Conservation (phyloP, 35 echinoderm and acorn worm species). For the Hemicentrotus pulcherrimus region DNA sequence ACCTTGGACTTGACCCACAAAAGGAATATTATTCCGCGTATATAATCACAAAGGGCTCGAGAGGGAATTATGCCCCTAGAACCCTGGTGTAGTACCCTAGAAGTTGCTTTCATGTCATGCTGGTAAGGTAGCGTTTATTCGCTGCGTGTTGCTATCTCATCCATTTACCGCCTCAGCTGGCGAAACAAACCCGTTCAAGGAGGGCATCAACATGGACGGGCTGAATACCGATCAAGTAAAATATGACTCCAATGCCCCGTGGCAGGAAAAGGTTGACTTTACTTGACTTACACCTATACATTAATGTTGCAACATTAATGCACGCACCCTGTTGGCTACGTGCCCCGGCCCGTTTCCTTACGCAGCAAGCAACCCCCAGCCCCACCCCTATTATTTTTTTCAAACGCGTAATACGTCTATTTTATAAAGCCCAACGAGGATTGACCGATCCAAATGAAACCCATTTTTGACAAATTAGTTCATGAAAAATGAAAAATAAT, state of each 20-base stretch:
- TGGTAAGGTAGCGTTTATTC: not conserved
- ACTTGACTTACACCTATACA: not conserved
- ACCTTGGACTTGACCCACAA: too few relatives aligned
- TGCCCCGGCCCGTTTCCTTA: not conserved
- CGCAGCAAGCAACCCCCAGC: not conserved
- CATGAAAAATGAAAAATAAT: too few relatives aligned
- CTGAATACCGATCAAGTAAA: not conserved
- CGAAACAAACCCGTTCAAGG: not conserved
- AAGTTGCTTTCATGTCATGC: not conserved
- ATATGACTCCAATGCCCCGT: not conserved
- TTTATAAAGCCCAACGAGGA: too few relatives aligned
- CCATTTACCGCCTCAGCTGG: constrained; percentile 6
- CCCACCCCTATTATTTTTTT: too few relatives aligned
- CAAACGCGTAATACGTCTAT: too few relatives aligned
- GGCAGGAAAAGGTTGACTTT: not conserved
- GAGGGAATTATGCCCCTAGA: not conserved
- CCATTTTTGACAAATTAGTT: too few relatives aligned
- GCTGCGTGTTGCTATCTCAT: not conserved
- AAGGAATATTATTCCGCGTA: too few relatives aligned
- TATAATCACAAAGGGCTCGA: not conserved
- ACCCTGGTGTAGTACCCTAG: not conserved
- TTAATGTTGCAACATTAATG: not conserved
- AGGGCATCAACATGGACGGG: not conserved
- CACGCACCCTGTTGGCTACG: not conserved
- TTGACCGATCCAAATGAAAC: too few relatives aligned